Evolutionary conservation across 2,888 invertebrate genomes (phyloP).

Genomic region (Sylvicola cinctus): DNA sequence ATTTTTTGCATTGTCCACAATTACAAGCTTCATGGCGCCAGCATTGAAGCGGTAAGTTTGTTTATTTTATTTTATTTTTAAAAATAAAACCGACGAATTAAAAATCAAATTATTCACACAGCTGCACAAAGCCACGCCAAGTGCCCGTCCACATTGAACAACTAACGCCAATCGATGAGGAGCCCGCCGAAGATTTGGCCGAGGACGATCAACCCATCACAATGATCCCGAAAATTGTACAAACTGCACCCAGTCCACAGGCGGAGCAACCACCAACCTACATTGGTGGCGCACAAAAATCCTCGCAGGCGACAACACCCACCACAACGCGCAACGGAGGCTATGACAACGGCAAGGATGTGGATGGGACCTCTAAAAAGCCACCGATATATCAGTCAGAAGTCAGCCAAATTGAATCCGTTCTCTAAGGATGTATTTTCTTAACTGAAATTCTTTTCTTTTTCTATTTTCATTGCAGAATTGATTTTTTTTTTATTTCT

Average conservation of each 20-base stretch:
- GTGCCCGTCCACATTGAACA: slow-evolving; percentile 44
- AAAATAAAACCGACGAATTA: background rate
- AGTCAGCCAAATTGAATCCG: no score
- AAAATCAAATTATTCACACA: no score
- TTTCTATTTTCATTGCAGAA: no score
- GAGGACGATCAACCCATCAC: slow-evolving; percentile 58
- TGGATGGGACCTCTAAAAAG: no score
- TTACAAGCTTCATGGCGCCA: slow-evolving; percentile 69
- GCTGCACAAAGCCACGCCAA: slow-evolving; percentile 29
- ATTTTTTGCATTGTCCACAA: slow-evolving; percentile 65
- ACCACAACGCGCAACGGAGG: no score
- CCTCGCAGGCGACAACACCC: no score
- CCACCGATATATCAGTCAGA: no score
- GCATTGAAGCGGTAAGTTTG: slow-evolving; percentile 36
- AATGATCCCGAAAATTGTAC: slow-evolving; percentile 56
- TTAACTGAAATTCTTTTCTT: no score
- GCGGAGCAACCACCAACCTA: slow-evolving; percentile 6
- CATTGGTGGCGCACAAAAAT: no score
- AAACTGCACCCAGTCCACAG: slow-evolving; percentile 49
- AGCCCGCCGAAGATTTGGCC: slow-evolving; percentile 53
- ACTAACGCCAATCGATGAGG: slow-evolving; percentile 66
- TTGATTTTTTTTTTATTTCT: no score
- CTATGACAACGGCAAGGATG: no score
- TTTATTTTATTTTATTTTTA: slow-evolving; percentile 4
- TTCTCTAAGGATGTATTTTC: no score